Percentiles rank a stretch among this genome's conserved stretches.
Evolutionary conservation across 2,888 invertebrate genomes (phyloP).

Genomic region (Perithous albicinctus): DNA sequence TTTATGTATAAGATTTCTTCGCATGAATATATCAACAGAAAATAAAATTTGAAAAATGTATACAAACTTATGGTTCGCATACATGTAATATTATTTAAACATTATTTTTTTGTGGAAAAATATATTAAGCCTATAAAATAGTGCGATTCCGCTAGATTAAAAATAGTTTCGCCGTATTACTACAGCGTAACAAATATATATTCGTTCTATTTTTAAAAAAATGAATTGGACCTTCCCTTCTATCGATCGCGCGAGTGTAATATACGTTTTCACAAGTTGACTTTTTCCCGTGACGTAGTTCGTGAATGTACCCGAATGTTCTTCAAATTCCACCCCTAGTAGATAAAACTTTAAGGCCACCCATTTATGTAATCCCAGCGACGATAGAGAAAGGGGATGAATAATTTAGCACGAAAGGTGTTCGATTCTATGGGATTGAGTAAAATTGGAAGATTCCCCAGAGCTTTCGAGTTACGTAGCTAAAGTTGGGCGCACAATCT

Average conservation of each 20-base stretch:
- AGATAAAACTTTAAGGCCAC: conserved; percentile 2
- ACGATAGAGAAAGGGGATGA: conserved; percentile 30
- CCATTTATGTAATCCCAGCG: background rate
- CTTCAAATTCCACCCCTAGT: background rate
- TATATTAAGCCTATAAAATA: too few species aligned
- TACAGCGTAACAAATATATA: background rate
- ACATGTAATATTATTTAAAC: too few species aligned
- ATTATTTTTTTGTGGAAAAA: too few species aligned
- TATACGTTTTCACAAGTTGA: background rate
- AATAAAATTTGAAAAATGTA: too few species aligned
- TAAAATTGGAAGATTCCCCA: conserved; percentile 31
- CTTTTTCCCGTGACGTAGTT: background rate
- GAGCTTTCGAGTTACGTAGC: conserved; percentile 18
- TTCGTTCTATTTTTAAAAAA: background rate
- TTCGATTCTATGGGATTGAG: conserved; percentile 15
- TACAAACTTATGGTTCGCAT: too few species aligned
- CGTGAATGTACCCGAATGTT: background rate
- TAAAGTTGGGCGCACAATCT: background rate
- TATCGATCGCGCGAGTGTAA: background rate
- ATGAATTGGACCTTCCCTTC: background rate
- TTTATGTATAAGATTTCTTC: too few species aligned
- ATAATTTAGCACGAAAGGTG: conserved; percentile 41
- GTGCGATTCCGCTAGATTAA: too few species aligned
- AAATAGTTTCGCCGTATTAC: too few species aligned
- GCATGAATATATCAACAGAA: too few species aligned